Evolutionary conservation across 2,797 vertebrate species (phyloP), one percentile per base, ranked within the genome.

Genomic region (Erpetoichthys calabaricus): DNA sequence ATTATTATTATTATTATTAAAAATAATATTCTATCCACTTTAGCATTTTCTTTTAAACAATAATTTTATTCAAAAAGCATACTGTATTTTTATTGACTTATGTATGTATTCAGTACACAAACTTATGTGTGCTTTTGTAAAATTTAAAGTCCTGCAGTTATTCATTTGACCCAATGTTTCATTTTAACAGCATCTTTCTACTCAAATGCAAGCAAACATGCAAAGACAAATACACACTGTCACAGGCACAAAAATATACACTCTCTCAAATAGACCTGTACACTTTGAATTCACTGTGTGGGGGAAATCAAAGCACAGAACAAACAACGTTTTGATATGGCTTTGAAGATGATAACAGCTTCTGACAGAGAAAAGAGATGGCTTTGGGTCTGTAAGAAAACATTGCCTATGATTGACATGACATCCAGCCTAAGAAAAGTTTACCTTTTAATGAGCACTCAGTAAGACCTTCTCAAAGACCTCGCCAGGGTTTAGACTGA

Each of bases 341-440:
- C 86, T 90, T 89, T 91, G 89, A 91, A 88, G 87, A 83, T 79
- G 86, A 83, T 91, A 92, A 91, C 83, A 80, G 83, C 84, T 72
- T 73, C 83, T 89, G 79, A 83, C 80, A 79, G 81, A 75, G 78
- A 77, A 78, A 78, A 79, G 78, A 75, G 66, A 70, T 60, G 77
- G 83, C 81, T 83, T 75, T 72, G 68, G 75, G 76, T 75, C 73
- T 62, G 73, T 70, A 70, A 64, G 74, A 75, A 81, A 82, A 85
- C 64, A 68, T 69, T 72, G 70, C 68, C 70, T 51, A 66, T 85
- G 88, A 88, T 78, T 86, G 88, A 85, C 81, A 59, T 68, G 79
- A 84, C 77, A 80, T 69, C 58, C 67, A 75, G 76, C 65, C 79
- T 80, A 75, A 62, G 76, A 75, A 75, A 86, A 85, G 78, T 85